Evolutionary conservation across 2,888 invertebrate genomes (phyloP), one percentile per base, ranked within the genome.

Genomic region (Melitaea athalia): DNA sequence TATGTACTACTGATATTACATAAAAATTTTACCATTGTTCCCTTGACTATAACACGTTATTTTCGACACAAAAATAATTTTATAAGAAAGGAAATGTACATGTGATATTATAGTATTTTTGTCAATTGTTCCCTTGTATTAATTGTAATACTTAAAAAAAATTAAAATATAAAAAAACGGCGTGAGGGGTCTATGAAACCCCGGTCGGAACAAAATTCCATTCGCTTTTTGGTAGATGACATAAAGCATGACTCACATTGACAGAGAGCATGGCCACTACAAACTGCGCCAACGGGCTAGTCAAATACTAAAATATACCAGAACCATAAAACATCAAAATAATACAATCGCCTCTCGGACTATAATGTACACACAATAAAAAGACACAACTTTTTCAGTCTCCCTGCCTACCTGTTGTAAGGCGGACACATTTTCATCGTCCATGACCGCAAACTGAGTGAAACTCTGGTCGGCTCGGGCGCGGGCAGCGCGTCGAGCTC

Each of bases 391-490:
- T 0, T 11, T 45, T 14, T 5, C 45, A 7, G 45, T 24, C 59
- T 5, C 14, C 33, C 31, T 7, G 33, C 31, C 14, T 55, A 94
- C 94, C 93, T 98, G 98, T 83, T 98, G 98, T 74, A 96, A 84
- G 0, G 96, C 96, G 5, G 98, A 98, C 0, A 98, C 96, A 81
- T 98, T 98, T 76, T 98, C 98, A 82, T 98, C 98, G 82, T 98
- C 98, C 85, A 98, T 98, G 71, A 98, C 95, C 0, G 98, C 98
- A 85, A 97, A 98, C 85, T 98, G 98, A 0, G 92, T 92, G 78
- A 96, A 95, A 67, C 97, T 97, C 80, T 97, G 96, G 82, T 98
- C 98, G 6, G 96, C 94, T 33, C 94, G 92, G 47, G 93, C 86
- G 74, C 93, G 88, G 59, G 85, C 85, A 71, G 86, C 77, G 77